Percentiles rank a stretch among this genome's conserved stretches.
phyloP scores from a whole-genome alignment of 2,888 invertebrate genomes.

The Melieria crassipennis region DNA sequence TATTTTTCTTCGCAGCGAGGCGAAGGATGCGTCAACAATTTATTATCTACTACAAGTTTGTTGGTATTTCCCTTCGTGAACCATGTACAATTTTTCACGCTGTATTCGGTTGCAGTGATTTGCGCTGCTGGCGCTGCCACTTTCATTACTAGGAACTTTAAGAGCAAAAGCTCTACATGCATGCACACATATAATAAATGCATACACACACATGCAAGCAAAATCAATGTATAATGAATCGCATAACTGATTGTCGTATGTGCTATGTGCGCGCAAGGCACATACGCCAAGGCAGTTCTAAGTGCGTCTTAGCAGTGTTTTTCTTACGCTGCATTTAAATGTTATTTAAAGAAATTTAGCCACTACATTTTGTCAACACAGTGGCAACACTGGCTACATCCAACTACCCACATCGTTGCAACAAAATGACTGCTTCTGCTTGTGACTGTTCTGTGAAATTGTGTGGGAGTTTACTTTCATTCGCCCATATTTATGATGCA shows the following conservation, averaged over 20 bases:
- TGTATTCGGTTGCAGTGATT: constrained; percentile 45
- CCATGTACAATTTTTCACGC: not conserved
- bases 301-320: not conserved
- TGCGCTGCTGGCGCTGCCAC: constrained; percentile 45
- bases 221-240: too few species aligned
- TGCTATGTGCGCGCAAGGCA: not conserved
- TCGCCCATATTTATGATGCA: not conserved
- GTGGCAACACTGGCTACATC: too few species aligned
- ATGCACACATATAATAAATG: not conserved
- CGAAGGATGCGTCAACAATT: constrained; percentile 21
- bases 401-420: too few species aligned
- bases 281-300: too few species aligned
- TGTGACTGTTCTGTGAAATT: constrained; percentile 9
- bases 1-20: too few species aligned
- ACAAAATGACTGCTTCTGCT: not conserved
- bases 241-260: not conserved
- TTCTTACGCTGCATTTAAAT: not conserved
- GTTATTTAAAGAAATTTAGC: not conserved
- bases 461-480: constrained; percentile 15
- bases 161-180: not conserved
- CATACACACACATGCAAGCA: not conserved
- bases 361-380: not conserved
- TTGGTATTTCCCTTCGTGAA: constrained; percentile 8
- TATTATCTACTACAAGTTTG: constrained; percentile 28
- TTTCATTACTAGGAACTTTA: constrained; percentile 40